Evolutionary conservation across 2,888 invertebrate species (phyloP).

Genomic region (Meloe dianella): DNA sequence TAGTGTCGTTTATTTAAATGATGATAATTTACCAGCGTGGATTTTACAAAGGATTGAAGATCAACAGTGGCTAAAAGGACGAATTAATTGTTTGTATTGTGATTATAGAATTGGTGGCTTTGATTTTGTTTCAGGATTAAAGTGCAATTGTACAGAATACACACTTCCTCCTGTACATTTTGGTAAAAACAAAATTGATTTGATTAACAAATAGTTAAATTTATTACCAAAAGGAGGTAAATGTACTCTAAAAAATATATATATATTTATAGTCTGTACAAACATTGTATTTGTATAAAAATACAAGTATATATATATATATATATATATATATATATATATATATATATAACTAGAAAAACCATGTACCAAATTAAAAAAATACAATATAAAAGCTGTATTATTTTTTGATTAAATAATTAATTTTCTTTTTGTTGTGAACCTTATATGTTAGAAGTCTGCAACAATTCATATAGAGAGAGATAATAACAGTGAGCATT

Average conservation of each 20-base stretch:
- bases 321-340: slow-evolving; percentile 33
- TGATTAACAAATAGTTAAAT: slow-evolving; percentile 28
- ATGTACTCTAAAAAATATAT: not conserved
- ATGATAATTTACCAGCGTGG: slow-evolving; percentile 67
- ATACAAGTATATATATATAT: slow-evolving; percentile 30
- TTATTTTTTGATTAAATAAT: slow-evolving; percentile 13
- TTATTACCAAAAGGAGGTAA: not conserved
- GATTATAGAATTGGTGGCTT: slow-evolving; percentile 69
- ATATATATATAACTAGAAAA: slow-evolving; percentile 35
- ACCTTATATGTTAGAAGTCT: slow-evolving; percentile 1
- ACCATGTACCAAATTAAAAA: slow-evolving; percentile 33
- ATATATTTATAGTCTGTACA: not conserved
- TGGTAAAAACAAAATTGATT: slow-evolving; percentile 70
- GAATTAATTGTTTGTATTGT: slow-evolving; percentile 69
- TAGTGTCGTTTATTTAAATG: slow-evolving; percentile 61
- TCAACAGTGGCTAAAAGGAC: slow-evolving; percentile 72
- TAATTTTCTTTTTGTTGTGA: not conserved
- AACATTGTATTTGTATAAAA: not conserved
- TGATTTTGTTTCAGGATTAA: slow-evolving; percentile 69
- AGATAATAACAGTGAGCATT: slow-evolving; percentile 9
- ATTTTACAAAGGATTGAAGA: slow-evolving; percentile 62
- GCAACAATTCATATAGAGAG: not conserved
- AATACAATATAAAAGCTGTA: slow-evolving; percentile 16
- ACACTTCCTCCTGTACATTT: slow-evolving; percentile 68
- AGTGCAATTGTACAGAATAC: slow-evolving; percentile 66